Evolutionary conservation across 2,888 invertebrate species (phyloP), one percentile per base, ranked within the genome.

Genomic region (Sarcophaga carnaria): DNA sequence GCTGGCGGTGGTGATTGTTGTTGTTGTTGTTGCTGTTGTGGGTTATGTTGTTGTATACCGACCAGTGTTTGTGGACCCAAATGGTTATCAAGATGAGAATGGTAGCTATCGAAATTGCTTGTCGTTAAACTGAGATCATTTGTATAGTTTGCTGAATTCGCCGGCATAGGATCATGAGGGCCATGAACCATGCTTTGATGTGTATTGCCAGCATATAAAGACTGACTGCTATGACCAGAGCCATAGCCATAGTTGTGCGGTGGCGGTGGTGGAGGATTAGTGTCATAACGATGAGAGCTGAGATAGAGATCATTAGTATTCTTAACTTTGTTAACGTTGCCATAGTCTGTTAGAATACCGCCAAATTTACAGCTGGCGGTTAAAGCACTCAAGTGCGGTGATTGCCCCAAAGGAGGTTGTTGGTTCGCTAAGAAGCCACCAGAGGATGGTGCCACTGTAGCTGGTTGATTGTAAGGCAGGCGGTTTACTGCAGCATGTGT

Each of bases 261-360:
- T 86, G 90, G 14, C 86, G 86, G 88, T 20, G 66, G 37, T 87
- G 90, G 14, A 87, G 86, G 88, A 66, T 90, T 90, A 37, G 83
- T 83, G 5, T 91, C 91, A 47, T 90, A 91, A 64, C 89, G 83
- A 17, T 89, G 83, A 11, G 88, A 66, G 20, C 87, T 49, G 20
- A 82, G 25, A 69, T 91, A 92, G 89, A 92, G 90, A 89, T 92
- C 92, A 78, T 90, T 90, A n/a, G 90, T 88, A 81, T 89, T 90
- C 87, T 92, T 92, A n/a, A 90, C 86, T 89, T 92, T 92, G 74
- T 78, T 86, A 66, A 45, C 62, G 49, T 22, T 71, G 2, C 85
- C 77, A 71, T 86, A 89, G 20, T 89, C 88, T n/a, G 84, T 6
- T 8, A 85, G 12, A 45, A 77, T 54, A 49, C 83, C 71, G 20